A percentile compares a stretch with the other conserved stretches of the same genome.
Conservation (phyloP, 1,140 invertebrate genomes). For the Bombus polaris region DNA sequence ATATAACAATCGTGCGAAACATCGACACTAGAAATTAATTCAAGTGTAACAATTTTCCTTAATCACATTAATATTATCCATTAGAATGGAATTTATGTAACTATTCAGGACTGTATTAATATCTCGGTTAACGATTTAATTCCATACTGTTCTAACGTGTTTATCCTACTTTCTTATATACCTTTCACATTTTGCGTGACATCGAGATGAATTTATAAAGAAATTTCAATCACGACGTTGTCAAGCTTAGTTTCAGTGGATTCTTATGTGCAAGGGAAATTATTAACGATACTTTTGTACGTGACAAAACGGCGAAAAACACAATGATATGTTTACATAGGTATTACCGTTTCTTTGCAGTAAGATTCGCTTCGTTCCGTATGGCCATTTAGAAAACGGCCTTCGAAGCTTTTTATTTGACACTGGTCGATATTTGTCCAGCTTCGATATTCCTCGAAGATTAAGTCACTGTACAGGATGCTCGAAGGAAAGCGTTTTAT, state of each 20-base stretch:
- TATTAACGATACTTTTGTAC: not conserved
- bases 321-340: not conserved
- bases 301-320: no score
- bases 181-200: not conserved
- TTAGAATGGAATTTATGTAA: not conserved
- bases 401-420: not conserved
- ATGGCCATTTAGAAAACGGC: not conserved
- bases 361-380: not conserved
- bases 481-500: not conserved
- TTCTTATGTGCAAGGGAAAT: not conserved
- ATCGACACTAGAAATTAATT: no score
- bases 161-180: not conserved
- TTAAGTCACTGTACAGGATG: not conserved
- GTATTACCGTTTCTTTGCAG: not conserved
- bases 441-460: not conserved
- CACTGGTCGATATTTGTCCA: conserved; percentile 63
- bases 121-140: not conserved
- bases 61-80: not conserved
- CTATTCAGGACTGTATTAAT: not conserved
- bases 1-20: not conserved
- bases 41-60: not conserved
- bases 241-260: not conserved
- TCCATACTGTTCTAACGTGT: not conserved
- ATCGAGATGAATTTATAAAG: not conserved
- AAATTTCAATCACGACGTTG: not conserved